These are phyloP conservation scores for Eueides isabella DNA, from an alignment of 1,140 invertebrate genomes.

Conservation along the genomic window DNA sequence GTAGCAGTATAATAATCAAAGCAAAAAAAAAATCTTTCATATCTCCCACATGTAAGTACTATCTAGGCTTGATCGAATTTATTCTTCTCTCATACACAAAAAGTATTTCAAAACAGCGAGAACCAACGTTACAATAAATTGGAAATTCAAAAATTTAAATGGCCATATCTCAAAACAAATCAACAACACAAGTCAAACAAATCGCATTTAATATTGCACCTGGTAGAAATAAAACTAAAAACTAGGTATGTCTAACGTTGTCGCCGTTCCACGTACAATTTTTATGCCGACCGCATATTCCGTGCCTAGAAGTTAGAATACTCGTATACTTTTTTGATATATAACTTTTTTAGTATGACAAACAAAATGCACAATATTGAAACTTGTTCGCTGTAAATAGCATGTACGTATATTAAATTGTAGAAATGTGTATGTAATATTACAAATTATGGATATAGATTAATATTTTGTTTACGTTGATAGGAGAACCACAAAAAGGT, in stretches of 20 bases:
- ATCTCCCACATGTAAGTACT: no score
- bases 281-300: conserved; percentile 11
- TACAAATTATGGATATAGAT: neutral
- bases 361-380: conserved; percentile 1
- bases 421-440: neutral
- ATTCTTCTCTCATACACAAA: neutral
- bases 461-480: neutral
- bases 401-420: neutral
- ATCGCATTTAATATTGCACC: conserved; percentile 26
- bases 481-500: no score
- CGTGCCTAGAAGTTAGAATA: conserved; percentile 3
- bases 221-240: conserved; percentile 19
- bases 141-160: neutral
- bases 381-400: neutral
- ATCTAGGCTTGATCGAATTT: no score
- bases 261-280: neutral
- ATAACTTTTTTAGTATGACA: conserved; percentile 10
- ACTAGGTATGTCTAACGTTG: neutral
- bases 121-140: neutral
- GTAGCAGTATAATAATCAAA: no score
- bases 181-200: conserved; percentile 25
- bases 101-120: neutral
- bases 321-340: neutral
- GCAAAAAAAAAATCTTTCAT: no score
- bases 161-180: conserved; percentile 6